Conservation (phyloP, 2,888 invertebrate species). For the Drosophila phalerata region DNA sequence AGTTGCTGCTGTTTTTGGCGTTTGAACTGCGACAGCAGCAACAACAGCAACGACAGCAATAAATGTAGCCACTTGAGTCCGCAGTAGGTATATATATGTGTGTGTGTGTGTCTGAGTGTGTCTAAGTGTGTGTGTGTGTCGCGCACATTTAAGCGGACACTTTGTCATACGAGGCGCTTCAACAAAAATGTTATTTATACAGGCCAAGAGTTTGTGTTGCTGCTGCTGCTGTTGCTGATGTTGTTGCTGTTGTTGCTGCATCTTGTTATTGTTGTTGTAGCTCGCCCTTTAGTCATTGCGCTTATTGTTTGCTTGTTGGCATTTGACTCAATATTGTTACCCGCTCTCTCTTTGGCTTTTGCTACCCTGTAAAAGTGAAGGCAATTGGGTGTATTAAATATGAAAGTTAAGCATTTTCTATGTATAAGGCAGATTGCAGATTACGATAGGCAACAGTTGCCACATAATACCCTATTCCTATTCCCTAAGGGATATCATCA, state of each 20-base stretch:
- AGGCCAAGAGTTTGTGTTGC: slow-evolving; percentile 36
- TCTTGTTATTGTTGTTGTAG: slow-evolving; percentile 30
- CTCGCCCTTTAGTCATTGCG: slow-evolving; percentile 64
- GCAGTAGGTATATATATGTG: slow-evolving; percentile 41
- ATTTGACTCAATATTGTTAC: slow-evolving; percentile 42
- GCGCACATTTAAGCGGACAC: slow-evolving; percentile 69
- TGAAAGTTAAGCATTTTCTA: neutral
- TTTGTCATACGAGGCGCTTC: slow-evolving; percentile 76
- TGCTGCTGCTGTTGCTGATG: slow-evolving; percentile 20
- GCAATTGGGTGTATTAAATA: neutral
- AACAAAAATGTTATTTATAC: slow-evolving; percentile 73
- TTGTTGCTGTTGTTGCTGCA: slow-evolving; percentile 7
- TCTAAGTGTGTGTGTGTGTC: slow-evolving; percentile 40
- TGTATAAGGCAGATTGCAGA: neutral
- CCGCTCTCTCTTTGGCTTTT: neutral
- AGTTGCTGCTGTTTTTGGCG: slow-evolving; percentile 41
- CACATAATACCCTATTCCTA: neutral
- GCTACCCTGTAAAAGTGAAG: neutral
- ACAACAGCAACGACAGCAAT: slow-evolving; percentile 39
- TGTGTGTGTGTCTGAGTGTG: slow-evolving; percentile 20
- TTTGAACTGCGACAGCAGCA: slow-evolving; percentile 59
- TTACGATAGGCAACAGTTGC: neutral
- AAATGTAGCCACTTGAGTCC: slow-evolving; percentile 74
- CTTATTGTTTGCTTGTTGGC: slow-evolving; percentile 65
- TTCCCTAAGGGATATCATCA: neutral